phyloP scores from a whole-genome alignment of 2,113 vertebrate species.

The Phylloscopus whistleri region DNA sequence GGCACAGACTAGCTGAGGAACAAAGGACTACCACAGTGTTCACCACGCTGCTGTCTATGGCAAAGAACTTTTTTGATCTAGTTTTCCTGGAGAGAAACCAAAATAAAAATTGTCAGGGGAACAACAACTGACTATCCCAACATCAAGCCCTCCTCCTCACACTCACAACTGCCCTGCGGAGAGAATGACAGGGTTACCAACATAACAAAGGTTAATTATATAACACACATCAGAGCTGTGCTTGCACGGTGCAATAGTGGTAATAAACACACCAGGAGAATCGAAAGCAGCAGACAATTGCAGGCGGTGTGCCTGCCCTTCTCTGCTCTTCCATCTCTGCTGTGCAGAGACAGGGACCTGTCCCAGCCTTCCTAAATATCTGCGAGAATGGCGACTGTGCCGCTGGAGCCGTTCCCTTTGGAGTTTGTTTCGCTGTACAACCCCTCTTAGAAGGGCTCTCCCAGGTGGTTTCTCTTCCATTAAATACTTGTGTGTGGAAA shows the following conservation, averaged over 20 bases:
- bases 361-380: neutral
- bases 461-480: neutral
- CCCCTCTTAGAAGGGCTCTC: neutral
- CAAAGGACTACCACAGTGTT: neutral
- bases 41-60: neutral
- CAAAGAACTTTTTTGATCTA: neutral
- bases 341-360: neutral
- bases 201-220: neutral
- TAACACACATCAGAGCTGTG: neutral
- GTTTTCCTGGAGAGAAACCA: neutral
- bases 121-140: no score
- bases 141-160: neutral
- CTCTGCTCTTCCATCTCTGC: fast-evolving
- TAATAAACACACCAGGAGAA: neutral
- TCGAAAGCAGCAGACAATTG: neutral
- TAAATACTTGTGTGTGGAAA: neutral
- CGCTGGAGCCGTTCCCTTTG: fast-evolving
- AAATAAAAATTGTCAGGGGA: neutral
- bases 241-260: neutral
- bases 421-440: neutral
- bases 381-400: neutral
- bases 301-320: no score
- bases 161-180: neutral
- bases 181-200: neutral
- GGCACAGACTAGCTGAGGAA: neutral